Base-by-base conservation (phyloP, 2,888 invertebrate species). In the Pseudanteris insignis region DNA sequence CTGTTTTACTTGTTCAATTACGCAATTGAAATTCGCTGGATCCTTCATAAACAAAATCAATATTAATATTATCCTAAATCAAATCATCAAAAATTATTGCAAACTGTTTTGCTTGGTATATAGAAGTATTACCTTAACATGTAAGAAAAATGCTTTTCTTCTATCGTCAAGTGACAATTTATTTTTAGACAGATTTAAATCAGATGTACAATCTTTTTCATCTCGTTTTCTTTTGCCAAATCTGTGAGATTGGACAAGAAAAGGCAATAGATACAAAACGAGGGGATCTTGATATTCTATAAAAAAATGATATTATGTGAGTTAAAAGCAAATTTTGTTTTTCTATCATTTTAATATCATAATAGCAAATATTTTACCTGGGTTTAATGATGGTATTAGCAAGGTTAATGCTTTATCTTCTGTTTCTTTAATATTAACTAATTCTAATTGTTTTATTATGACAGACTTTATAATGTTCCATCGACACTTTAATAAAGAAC, bases 221-320 rank as follows among this genome's bases (percentile, higher is more conserved):
- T 43, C 41, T 24, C 51, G 25, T 51, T 51, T 51, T 36, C 51
- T 34, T 25, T 51, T 51, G 1, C 51, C 51, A 43, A 43, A 40
- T 43, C 51, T 28, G 9, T 55, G 46, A 28, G 46, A 38, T 8
- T 51, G 51, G 9, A 51, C 15, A 1, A 51, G 28, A 2, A 51
- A 36, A 29, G 51, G 51, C 13, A 51, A 36, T 1, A 51, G 36
- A n/a, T 51, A 40, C 9, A 51, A 24, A 0, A 43, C 29, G 12
- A 55, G 34, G 1, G 55, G 46, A 40, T 55, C 47, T 41, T 47
- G 40, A 14, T 41, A 38, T 9, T 47, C 55, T 55, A 11, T 9
- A 36, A 40, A 34, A n/a, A n/a, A n/a, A n/a, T n/a, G n/a, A 25
- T 26, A 36, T 36, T 36, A 5, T 36, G n/a, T n/a, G n/a, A n/a